Conservation (phyloP, 2,797 vertebrate genomes). For the Clarias platycephalus region DNA sequence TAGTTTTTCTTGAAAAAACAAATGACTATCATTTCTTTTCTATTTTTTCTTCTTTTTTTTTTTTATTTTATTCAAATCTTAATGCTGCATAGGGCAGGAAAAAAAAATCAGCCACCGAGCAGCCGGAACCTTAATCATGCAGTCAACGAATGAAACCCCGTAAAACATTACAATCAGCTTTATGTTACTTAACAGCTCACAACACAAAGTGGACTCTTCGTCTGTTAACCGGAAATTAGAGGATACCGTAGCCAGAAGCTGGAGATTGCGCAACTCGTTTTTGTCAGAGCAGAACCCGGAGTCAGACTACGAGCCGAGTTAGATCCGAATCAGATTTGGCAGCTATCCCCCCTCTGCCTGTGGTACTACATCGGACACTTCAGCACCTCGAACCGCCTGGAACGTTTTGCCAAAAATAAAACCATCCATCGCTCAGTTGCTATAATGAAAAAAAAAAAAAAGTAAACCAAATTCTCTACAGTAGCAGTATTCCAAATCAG, state of each 20-base stretch:
- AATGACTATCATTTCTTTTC: slow-evolving; percentile 75
- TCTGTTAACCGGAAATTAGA: slow-evolving; percentile 29
- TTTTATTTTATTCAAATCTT: slow-evolving; percentile 74
- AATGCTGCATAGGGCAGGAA: slow-evolving; percentile 67
- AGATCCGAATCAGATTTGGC: slow-evolving; percentile 64
- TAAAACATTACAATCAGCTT: slow-evolving; percentile 89
- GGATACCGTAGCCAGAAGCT: slow-evolving; percentile 35
- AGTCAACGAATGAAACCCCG: slow-evolving; percentile 76
- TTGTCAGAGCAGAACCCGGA: slow-evolving; percentile 49
- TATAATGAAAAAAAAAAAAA: slow-evolving; percentile 25
- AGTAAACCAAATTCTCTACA: slow-evolving; percentile 48
- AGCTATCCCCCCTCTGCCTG: slow-evolving; percentile 68
- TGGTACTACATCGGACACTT: slow-evolving; percentile 59
- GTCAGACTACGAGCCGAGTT: slow-evolving; percentile 55
- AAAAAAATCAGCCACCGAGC: slow-evolving; percentile 61
- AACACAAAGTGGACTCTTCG: slow-evolving; percentile 78
- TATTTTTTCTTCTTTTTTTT: slow-evolving; percentile 69
- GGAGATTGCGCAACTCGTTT: slow-evolving; percentile 27
- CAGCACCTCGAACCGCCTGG: slow-evolving; percentile 62
- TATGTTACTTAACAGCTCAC: slow-evolving; percentile 61
- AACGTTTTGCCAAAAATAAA: slow-evolving; percentile 71
- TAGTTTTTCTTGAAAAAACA: slow-evolving; percentile 75
- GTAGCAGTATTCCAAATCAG: slow-evolving; percentile 60
- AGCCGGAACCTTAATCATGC: slow-evolving; percentile 78
- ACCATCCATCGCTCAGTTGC: slow-evolving; percentile 63